Evolutionary conservation across 2,113 vertebrate species (phyloP), one percentile per base, ranked within the genome.

Genomic region (Thunnus thynnus): DNA sequence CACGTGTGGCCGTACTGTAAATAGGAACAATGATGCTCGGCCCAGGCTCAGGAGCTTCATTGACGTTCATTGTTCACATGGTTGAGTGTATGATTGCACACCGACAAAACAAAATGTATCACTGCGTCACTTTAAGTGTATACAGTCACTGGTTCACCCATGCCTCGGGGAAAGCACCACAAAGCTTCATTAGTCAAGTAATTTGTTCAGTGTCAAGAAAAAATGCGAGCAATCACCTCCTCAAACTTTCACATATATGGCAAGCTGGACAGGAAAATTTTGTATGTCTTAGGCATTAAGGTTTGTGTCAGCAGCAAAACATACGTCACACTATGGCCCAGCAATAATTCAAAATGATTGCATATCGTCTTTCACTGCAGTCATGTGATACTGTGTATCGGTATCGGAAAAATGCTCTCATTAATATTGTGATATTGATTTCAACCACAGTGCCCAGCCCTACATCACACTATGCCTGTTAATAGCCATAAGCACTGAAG

Each of bases 121-220:
- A 61, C 36, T 62, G 73, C 11, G 20, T 78, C 51, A 71, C 54
- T 70, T 61, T 4, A 41, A 69, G 51, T 71, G 46, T 56, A 18
- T 51, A 20, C 64, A 73, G 71, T 63, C 60, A 70, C 36, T 75
- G 77, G 73, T 65, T 89, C 78, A 76, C 50, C 0, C 14, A 18
- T 20, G 57, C 82, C 66, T 77, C 25, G 62, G 65, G 77, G 60
- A 50, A 74, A 71, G 69, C 52, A 20, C 1, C 36, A 60, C 51
- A 66, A 58, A 76, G 51, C 50, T 67, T 76, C 47, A 61, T 68
- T 56, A 78, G 51, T 72, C 5, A 56, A 74, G 50, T 70, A 54
- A 88, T 87, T 84, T 89, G 41, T 80, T 69, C 41, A 20, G 51
- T 75, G 70, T 72, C 58, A 79, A 71, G 12, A 12, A 73, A 70